Conservation (phyloP, 1,140 invertebrate species). For the Eumaeus atala region DNA sequence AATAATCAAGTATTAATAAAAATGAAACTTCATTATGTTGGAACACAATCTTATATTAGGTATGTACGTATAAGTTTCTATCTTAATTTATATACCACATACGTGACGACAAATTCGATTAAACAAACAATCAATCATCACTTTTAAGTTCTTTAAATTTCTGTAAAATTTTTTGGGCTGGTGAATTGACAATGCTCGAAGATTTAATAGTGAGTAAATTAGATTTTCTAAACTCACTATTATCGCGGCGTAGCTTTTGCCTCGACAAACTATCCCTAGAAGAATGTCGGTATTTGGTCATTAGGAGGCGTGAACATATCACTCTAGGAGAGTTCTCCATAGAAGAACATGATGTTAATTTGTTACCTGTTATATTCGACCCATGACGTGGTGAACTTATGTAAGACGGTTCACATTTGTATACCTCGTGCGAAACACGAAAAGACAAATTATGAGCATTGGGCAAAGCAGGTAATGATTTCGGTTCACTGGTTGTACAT, state of each 20-base stretch:
- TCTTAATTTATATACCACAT: no score
- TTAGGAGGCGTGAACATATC: conserved; percentile 40
- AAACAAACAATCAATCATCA: conserved; percentile 21
- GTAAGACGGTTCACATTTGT: conserved; percentile 45
- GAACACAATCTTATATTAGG: no score
- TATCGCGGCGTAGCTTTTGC: conserved; percentile 21
- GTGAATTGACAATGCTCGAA: conserved; percentile 35
- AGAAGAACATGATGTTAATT: conserved; percentile 36
- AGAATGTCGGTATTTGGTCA: conserved; percentile 30
- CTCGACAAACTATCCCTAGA: conserved; percentile 27
- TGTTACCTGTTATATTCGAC: conserved; percentile 30
- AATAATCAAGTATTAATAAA: no score
- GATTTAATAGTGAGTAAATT: conserved; percentile 39
- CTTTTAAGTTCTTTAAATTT: conserved; percentile 49
- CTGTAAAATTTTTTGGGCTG: conserved; percentile 48
- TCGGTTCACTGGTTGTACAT: conserved; percentile 27
- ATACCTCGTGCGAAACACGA: conserved; percentile 31
- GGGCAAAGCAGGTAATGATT: conserved; percentile 38
- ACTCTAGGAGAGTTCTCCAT: conserved; percentile 37
- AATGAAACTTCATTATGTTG: no score
- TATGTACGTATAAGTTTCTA: no score
- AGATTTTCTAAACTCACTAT: conserved; percentile 13
- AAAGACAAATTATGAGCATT: conserved; percentile 30
- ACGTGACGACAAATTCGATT: no score
- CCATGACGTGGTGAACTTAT: conserved; percentile 41